Evolutionary conservation across 2,113 vertebrate species (phyloP).

Genomic region (Dicentrarchus labrax): DNA sequence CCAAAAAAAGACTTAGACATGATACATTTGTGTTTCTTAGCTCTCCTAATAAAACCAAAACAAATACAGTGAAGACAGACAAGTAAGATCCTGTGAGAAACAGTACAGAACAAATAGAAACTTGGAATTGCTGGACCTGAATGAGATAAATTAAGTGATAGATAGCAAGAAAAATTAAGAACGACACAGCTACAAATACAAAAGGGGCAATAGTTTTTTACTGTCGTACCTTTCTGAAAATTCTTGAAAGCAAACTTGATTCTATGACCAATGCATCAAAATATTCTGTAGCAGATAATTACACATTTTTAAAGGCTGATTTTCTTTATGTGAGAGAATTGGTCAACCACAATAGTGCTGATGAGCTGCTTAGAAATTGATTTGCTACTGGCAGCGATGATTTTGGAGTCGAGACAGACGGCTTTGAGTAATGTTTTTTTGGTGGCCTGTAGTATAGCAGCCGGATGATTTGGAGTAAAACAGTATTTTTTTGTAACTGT

Average conservation of each 20-base stretch:
- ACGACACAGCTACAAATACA: background rate
- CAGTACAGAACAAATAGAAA: background rate
- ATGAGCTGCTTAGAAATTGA: background rate
- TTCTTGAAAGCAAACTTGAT: background rate
- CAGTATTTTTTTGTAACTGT: conserved; percentile 11
- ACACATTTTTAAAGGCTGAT: background rate
- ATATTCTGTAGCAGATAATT: background rate
- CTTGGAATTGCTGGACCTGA: too few species aligned
- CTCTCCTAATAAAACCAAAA: background rate
- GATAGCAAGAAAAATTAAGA: background rate
- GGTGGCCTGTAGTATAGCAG: background rate
- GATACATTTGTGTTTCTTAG: background rate
- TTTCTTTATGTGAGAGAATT: background rate
- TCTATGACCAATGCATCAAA: background rate
- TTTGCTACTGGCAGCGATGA: background rate
- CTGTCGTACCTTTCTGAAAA: background rate
- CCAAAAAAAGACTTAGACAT: background rate
- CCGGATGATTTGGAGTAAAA: conserved; percentile 13
- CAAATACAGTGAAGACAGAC: background rate
- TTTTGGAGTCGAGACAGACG: background rate
- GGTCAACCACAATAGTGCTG: background rate
- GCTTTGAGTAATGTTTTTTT: background rate
- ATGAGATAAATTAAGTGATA: background rate
- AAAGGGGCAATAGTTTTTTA: background rate
- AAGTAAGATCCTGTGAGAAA: background rate